phyloP scores from a whole-genome alignment of 1,140 invertebrate species.

The Drosophila biarmipes region DNA sequence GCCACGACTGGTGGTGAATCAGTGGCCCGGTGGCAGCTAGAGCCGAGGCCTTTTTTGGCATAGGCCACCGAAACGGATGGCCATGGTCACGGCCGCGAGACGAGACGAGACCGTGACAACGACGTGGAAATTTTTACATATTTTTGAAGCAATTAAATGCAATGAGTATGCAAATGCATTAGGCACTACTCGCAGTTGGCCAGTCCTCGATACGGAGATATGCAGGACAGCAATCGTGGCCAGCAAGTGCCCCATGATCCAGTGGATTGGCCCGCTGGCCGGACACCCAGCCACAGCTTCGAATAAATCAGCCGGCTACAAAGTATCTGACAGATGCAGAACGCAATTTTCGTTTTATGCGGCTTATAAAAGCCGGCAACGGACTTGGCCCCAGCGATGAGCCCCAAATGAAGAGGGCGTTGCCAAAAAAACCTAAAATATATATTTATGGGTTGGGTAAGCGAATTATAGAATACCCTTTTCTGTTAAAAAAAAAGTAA shows the following conservation, averaged over 20 bases:
- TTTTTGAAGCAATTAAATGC: constrained; percentile 79
- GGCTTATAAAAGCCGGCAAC: constrained; percentile 59
- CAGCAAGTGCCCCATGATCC: constrained; percentile 27
- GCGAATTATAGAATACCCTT: constrained; percentile 1
- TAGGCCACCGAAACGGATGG: constrained; percentile 28
- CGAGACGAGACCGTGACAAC: constrained; percentile 64
- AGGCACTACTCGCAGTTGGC: constrained; percentile 39
- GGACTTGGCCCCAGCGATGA: constrained; percentile 45
- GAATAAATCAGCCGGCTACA: constrained; percentile 66
- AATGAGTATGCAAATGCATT: constrained; percentile 79
- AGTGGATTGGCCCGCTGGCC: constrained; percentile 66
- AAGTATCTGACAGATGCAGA: constrained; percentile 78
- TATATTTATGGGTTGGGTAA: not conserved
- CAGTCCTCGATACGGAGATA: constrained; percentile 42
- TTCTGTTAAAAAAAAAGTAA: too few species aligned
- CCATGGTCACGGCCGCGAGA: constrained; percentile 37
- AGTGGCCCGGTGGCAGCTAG: constrained; percentile 33
- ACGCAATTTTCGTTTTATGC: constrained; percentile 72
- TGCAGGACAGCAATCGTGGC: constrained; percentile 51
- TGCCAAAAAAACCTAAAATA: constrained; percentile 33
- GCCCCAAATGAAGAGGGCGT: constrained; percentile 73
- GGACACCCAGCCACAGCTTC: not conserved
- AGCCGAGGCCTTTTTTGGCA: constrained; percentile 69
- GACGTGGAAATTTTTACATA: constrained; percentile 69
- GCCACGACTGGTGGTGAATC: constrained; percentile 59